Conservation (phyloP, 53 echinoderm and acorn worm species). For the Holothuria leucospilota region DNA sequence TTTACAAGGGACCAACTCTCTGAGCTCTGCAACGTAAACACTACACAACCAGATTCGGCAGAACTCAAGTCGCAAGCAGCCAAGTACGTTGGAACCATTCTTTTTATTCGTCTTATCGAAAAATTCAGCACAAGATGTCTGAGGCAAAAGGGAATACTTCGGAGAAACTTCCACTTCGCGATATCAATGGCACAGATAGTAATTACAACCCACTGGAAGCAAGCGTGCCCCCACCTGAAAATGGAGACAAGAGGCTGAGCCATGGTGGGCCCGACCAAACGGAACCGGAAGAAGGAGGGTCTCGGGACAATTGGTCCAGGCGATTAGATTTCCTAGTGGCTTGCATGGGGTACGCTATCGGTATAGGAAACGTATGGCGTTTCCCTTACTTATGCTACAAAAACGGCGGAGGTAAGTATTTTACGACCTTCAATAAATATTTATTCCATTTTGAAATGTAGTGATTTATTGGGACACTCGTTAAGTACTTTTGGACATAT, state of each 20-base stretch:
- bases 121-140: constrained; percentile 22
- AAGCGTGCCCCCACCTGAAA: constrained; percentile 1
- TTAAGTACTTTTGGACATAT: too few species aligned
- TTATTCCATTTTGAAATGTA: too few species aligned
- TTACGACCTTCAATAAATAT: background rate
- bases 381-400: constrained; percentile 48
- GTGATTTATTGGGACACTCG: too few species aligned
- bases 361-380: constrained; percentile 26
- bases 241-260: constrained; percentile 21
- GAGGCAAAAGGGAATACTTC: constrained; percentile 23
- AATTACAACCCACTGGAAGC: constrained; percentile 33
- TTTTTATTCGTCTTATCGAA: background rate
- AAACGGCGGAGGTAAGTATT: constrained; percentile 39
- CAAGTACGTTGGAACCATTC: too few species aligned
- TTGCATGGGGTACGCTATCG: constrained; percentile 44
- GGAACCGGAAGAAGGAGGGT: background rate
- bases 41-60: too few species aligned
- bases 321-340: constrained; percentile 29
- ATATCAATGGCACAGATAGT: constrained; percentile 35
- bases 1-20: constrained; percentile 1
- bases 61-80: too few species aligned
- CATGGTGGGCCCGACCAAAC: background rate
- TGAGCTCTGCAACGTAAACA: too few species aligned
- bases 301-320: constrained; percentile 2
- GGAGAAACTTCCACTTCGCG: constrained; percentile 32